phyloP scores from a whole-genome alignment of 2,888 invertebrate genomes.

The Lasioglossum oenotherae region DNA sequence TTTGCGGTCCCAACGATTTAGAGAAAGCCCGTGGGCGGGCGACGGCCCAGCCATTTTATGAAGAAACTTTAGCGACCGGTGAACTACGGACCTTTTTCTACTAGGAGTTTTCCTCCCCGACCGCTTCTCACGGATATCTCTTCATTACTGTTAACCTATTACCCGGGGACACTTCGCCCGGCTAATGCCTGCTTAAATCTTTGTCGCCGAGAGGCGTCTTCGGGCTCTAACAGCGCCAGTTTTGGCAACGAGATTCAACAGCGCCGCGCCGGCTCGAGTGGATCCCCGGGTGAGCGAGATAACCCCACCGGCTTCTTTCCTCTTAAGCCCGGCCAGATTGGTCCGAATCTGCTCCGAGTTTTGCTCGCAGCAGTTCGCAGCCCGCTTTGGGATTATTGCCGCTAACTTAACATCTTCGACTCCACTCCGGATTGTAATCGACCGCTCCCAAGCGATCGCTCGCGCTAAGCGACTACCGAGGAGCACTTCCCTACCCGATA shows the following conservation, averaged over 20 bases:
- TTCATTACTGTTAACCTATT: constrained; percentile 61
- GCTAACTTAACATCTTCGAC: constrained; percentile 10
- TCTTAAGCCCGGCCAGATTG: constrained; percentile 20
- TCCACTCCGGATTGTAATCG: background rate
- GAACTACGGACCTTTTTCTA: constrained; percentile 17
- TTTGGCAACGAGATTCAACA: background rate
- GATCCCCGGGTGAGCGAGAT: constrained; percentile 5
- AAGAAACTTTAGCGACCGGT: constrained; percentile 50
- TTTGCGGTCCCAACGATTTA: constrained; percentile 54
- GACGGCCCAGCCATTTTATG: constrained; percentile 28
- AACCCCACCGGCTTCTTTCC: constrained; percentile 7
- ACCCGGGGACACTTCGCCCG: constrained; percentile 43
- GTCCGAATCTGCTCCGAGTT: constrained; percentile 10
- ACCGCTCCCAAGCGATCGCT: background rate
- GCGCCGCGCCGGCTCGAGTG: background rate
- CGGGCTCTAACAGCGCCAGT: background rate
- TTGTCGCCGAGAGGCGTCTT: constrained; percentile 7
- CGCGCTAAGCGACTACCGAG: background rate
- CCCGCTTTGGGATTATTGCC: background rate
- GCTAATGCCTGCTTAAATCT: constrained; percentile 31
- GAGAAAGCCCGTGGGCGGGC: constrained; percentile 22
- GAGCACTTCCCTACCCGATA: background rate
- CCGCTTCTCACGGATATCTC: constrained; percentile 40
- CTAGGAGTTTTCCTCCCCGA: constrained; percentile 25
- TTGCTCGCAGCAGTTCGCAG: constrained; percentile 3